Evolutionary conservation across 2,113 vertebrate genomes (phyloP).

Genomic region (Synchiropus splendidus): DNA sequence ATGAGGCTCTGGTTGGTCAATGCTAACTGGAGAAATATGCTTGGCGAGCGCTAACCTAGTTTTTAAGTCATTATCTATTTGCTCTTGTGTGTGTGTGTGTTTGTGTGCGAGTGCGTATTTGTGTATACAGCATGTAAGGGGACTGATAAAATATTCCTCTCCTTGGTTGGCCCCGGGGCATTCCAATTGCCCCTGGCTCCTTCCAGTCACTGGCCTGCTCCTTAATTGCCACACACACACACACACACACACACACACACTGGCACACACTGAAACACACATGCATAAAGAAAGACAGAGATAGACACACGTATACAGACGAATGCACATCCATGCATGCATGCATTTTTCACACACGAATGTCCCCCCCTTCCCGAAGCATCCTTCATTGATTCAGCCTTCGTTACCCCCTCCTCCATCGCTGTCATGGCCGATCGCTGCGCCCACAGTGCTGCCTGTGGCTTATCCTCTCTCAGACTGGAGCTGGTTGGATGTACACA

Average conservation of each 20-base stretch:
- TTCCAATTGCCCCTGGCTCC: constrained; percentile 86
- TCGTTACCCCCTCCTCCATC: constrained; percentile 10
- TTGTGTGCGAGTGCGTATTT: constrained; percentile 20
- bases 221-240: constrained; percentile 92
- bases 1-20: constrained; percentile 32
- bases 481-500: constrained; percentile 7
- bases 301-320: constrained; percentile 37
- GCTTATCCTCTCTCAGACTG: constrained; percentile 81
- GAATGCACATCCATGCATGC: constrained; percentile 57
- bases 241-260: constrained; percentile 75
- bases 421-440: constrained; percentile 93
- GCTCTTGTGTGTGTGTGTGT: constrained; percentile 20
- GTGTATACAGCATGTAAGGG: constrained; percentile 60
- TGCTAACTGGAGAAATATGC: constrained; percentile 41
- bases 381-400: constrained; percentile 46
- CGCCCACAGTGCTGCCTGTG: constrained; percentile 85
- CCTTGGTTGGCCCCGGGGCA: constrained; percentile 86
- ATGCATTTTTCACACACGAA: constrained; percentile 44
- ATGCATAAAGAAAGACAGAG: constrained; percentile 41
- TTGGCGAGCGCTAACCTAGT: constrained; percentile 49
- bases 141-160: constrained; percentile 61
- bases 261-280: constrained; percentile 65
- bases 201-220: constrained; percentile 90
- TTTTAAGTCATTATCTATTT: constrained; percentile 57
- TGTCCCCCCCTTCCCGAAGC: constrained; percentile 27